phyloP scores from a whole-genome alignment of 2,888 invertebrate genomes.

The Nemotelus nigrinus region DNA sequence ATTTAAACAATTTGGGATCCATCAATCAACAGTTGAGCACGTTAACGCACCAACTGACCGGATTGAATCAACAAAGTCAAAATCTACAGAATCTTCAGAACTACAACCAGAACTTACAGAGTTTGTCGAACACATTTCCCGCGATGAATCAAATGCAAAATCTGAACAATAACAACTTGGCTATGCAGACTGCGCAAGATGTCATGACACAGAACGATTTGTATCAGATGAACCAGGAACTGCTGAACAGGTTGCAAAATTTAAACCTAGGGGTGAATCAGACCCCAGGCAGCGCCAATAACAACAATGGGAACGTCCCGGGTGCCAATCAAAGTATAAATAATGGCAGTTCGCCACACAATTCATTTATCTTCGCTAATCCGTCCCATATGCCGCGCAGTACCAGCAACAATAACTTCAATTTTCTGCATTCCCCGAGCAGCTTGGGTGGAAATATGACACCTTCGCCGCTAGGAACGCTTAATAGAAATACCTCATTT shows the following conservation, averaged over 20 bases:
- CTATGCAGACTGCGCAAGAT: slow-evolving; percentile 53
- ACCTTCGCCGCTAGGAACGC: slow-evolving; percentile 62
- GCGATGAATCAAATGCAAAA: slow-evolving; percentile 62
- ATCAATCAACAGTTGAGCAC: slow-evolving; percentile 64
- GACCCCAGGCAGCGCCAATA: slow-evolving; percentile 52
- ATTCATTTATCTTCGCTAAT: slow-evolving; percentile 64
- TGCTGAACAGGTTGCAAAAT: slow-evolving; percentile 63
- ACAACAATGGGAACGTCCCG: slow-evolving; percentile 48
- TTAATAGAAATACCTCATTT: slow-evolving; percentile 62
- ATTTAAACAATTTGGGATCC: slow-evolving; percentile 63
- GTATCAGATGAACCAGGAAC: slow-evolving; percentile 65
- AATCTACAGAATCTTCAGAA: slow-evolving; percentile 63
- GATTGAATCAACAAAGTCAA: slow-evolving; percentile 64
- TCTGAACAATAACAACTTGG: slow-evolving; percentile 60
- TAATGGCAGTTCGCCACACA: slow-evolving; percentile 60
- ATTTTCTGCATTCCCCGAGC: slow-evolving; percentile 59
- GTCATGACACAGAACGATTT: slow-evolving; percentile 60
- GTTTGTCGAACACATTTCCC: slow-evolving; percentile 56
- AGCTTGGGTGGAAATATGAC: slow-evolving; percentile 58
- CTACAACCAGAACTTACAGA: slow-evolving; percentile 49
- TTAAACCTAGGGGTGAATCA: slow-evolving; percentile 58
- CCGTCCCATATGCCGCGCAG: slow-evolving; percentile 60
- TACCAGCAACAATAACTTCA: slow-evolving; percentile 57
- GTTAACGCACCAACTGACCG: slow-evolving; percentile 63
- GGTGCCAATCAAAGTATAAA: slow-evolving; percentile 45